These are phyloP conservation scores for Corythornis vintsioides DNA, from an alignment of 2,113 vertebrate species.

Conservation along the genomic window DNA sequence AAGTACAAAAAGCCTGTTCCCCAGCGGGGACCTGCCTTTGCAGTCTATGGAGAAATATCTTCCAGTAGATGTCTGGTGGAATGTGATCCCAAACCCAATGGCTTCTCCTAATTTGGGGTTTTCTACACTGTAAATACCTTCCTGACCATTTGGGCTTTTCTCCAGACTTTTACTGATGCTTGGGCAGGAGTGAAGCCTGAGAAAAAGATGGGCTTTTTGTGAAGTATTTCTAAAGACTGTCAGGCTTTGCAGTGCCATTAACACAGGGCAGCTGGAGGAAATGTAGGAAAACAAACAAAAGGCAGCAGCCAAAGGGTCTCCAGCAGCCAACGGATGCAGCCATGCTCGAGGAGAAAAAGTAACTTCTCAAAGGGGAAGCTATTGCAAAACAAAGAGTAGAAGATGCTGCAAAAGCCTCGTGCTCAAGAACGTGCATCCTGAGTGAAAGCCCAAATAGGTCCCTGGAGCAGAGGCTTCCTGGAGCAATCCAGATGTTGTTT, in stretches of 20 bases:
- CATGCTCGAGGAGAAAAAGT: not conserved
- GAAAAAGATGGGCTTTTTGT: not conserved
- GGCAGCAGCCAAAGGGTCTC: not conserved
- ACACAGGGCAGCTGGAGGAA: slow-evolving; percentile 6
- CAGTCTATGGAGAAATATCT: not conserved
- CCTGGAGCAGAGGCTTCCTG: not conserved
- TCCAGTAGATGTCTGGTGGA: not conserved
- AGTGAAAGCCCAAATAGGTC: not conserved
- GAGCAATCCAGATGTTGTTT: not conserved
- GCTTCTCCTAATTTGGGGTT: not conserved
- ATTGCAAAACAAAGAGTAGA: not conserved
- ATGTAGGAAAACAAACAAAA: accelerated
- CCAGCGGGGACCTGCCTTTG: not conserved
- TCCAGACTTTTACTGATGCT: not conserved
- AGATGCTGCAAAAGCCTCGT: not conserved
- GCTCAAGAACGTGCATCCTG: no score
- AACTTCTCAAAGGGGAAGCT: not conserved
- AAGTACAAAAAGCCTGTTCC: not conserved
- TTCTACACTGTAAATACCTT: not conserved
- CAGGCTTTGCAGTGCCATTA: not conserved
- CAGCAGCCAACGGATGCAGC: not conserved
- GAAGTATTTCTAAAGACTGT: not conserved
- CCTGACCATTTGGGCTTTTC: not conserved
- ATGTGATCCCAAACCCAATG: not conserved
- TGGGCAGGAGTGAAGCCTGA: not conserved